Evolutionary conservation across 1,140 invertebrate species (phyloP).

Genomic region (Drosophila kepulauana): DNA sequence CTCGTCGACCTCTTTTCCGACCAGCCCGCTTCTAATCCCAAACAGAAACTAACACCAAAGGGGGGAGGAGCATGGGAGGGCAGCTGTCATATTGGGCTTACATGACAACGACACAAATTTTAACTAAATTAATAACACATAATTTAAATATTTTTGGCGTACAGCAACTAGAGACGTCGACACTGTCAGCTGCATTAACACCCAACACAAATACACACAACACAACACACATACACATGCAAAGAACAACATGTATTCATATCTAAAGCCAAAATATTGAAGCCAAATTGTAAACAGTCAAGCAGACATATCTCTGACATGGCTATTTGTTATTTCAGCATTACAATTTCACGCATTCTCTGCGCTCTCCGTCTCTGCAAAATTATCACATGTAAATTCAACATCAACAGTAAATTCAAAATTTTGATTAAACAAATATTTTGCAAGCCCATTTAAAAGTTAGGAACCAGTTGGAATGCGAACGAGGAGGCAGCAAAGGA

Average conservation of each 20-base stretch:
- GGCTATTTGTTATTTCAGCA: constrained; percentile 26
- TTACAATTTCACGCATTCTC: constrained; percentile 3
- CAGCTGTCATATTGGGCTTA: constrained; percentile 32
- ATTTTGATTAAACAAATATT: constrained; percentile 23
- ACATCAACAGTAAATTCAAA: constrained; percentile 8
- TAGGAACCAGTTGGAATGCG: neutral
- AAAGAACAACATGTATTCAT: constrained; percentile 5
- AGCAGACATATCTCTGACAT: constrained; percentile 17
- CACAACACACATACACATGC: neutral
- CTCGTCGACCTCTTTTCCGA: neutral
- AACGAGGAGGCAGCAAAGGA: neutral
- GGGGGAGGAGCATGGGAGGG: neutral
- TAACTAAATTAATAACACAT: constrained; percentile 62
- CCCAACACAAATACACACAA: neutral
- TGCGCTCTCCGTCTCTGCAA: neutral
- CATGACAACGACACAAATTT: constrained; percentile 59
- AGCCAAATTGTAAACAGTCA: neutral
- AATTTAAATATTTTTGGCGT: constrained; percentile 51
- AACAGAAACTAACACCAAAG: neutral
- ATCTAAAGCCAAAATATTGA: constrained; percentile 19
- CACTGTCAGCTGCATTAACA: constrained; percentile 26
- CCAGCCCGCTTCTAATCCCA: neutral
- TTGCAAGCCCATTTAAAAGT: neutral
- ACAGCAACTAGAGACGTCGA: neutral
- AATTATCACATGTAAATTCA: constrained; percentile 18